Evolutionary conservation across 2,888 invertebrate species (phyloP), one percentile per base, ranked within the genome.

Genomic region (Amaurobius ferox): DNA sequence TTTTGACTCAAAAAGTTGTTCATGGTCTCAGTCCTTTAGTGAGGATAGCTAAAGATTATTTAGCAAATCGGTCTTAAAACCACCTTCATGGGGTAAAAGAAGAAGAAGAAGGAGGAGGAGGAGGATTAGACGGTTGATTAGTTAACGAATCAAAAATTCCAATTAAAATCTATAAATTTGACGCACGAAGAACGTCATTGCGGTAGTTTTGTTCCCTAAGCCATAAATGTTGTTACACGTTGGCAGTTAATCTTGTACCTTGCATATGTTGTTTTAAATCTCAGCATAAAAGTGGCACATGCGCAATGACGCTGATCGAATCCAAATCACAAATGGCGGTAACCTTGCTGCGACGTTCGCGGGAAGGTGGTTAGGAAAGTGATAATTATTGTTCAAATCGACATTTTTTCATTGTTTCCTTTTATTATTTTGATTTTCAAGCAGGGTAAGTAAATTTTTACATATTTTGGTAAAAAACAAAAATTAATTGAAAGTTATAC

Each of bases 261-360:
- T 16, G 44, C 13, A 16, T 2, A n/a, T 44, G 16, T 44, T 44
- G 44, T 2, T 9, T 9, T 44, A 44, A 2, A 11, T 55, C 5
- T 1, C 6, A 1, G 1, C 2, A 1, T 55, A 55, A 16, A 55
- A 23, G n/a, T 44, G 5, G 55, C 81, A 62, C 81, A 76, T 76
- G 81, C 64, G 74, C 62, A 76, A 64, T 61, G 55, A 28, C 64
- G 76, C 13, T 23, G 30, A 1, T 44, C 39, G 29, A 16, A 48
- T 61, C 48, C 19, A 48, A 44, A 61, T 64, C 70, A 76, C 70
- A 76, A 81, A 81, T 81, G 76, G 81, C 64, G 30, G 76, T 39
- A 26, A 76, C 64, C 28, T 62, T 76, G 81, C 32, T 81, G 40
- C 70, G 39, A 16, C 61, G 70, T 48, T 40, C 70, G 23, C 44